Evolutionary conservation across 2,888 invertebrate species (phyloP), one percentile per base, ranked within the genome.

Genomic region (Loripinus fragilis): DNA sequence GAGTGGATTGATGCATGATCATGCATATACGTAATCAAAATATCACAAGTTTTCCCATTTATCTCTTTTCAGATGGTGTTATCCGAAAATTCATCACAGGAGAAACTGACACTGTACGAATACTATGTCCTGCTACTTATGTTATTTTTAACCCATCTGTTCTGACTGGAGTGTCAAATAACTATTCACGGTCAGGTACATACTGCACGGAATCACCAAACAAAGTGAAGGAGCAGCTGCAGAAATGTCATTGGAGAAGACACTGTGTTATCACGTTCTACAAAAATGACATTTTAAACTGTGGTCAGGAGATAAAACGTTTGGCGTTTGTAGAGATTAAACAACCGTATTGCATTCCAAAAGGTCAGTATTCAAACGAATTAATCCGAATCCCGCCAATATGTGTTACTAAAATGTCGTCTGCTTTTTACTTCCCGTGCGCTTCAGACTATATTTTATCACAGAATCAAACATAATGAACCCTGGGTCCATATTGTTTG

Each of bases 341-440:
- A 48, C 76, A 80, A 65, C 74, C 71, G 38, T 45, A 71, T 38
- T 83, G 82, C 68, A 72, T 83, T 17, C 76, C 79, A 33, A 80
- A 79, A 77, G 74, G 82, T 82, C 67, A 17, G 28, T 55, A 41
- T 10, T 15, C 41, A 41, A 7, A 41, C 15, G 15, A 10, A 41
- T 41, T 41, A 15, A 10, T 41, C 41, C 41, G 41, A 15, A 41
- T 41, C 8, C 41, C 41, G 41, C 8, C 7, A 41, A 10, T 41
- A 15, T 41, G 41, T 10, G 41, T 10, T 7, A 41, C 41, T 41
- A n/a, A n/a, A n/a, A n/a, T n/a, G n/a, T n/a, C n/a, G n/a, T n/a
- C n/a, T n/a, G n/a, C n/a, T n/a, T n/a, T n/a, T n/a, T n/a, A n/a
- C n/a, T n/a, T n/a, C n/a, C n/a, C n/a, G n/a, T n/a, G n/a, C n/a